A percentile compares a stretch with the other conserved stretches of the same genome.
Conservation (phyloP, 2,888 invertebrate species). For the Tenthredo scrophulariae region DNA sequence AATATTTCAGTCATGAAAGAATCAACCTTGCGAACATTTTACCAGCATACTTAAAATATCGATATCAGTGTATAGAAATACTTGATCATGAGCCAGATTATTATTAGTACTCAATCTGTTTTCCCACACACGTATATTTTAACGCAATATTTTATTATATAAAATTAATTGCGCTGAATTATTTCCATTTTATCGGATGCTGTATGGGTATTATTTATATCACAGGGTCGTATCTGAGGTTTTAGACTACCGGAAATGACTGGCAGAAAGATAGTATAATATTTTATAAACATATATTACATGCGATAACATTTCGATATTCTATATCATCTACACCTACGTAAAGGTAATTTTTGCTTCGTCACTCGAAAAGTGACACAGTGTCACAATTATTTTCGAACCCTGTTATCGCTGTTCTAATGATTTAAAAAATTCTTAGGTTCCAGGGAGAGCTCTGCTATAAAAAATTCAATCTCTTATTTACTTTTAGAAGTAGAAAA, state of each 20-base stretch:
- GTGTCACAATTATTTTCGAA: not conserved
- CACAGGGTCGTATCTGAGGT: not conserved
- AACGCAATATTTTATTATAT: not conserved
- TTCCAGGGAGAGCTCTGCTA: not conserved
- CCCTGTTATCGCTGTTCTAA: not conserved
- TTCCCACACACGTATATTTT: not conserved
- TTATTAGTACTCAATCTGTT: not conserved
- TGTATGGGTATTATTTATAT: slow-evolving; percentile 15
- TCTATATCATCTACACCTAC: not conserved
- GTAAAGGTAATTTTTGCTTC: not conserved
- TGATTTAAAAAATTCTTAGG: not conserved
- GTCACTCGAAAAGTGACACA: not conserved
- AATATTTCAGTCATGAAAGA: not conserved
- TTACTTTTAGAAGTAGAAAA: no score
- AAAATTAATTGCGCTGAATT: not conserved
- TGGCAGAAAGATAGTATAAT: not conserved
- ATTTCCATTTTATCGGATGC: not conserved
- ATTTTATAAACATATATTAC: not conserved
- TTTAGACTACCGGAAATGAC: not conserved
- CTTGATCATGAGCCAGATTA: not conserved
- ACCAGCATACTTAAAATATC: not conserved
- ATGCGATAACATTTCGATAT: not conserved
- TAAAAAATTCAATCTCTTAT: no score
- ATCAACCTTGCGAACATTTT: not conserved
- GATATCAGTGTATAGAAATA: slow-evolving; percentile 4